These are phyloP conservation scores for Melipona beecheii DNA, from an alignment of 2,888 invertebrate genomes.

Conservation along the genomic window DNA sequence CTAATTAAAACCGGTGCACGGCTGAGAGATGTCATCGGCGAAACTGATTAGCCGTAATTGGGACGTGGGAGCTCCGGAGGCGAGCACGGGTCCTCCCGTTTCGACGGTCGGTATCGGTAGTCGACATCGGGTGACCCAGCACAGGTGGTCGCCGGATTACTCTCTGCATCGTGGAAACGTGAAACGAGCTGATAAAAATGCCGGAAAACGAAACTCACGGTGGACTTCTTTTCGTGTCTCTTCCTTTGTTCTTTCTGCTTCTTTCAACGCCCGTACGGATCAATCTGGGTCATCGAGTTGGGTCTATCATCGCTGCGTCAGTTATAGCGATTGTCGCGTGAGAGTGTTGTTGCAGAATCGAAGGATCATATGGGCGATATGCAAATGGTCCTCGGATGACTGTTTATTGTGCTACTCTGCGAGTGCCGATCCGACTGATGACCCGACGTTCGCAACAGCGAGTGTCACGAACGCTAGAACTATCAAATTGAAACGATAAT, in stretches of 20 bases:
- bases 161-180: constrained; percentile 29
- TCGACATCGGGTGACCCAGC: constrained; percentile 57
- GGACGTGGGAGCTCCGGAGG: constrained; percentile 43
- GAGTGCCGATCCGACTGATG: no score
- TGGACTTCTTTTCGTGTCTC: neutral
- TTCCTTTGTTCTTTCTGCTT: neutral
- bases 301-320: no score
- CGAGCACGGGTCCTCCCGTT: constrained; percentile 38
- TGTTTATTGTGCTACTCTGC: no score
- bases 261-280: neutral
- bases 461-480: no score
- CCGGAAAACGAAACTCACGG: constrained; percentile 39
- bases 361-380: no score
- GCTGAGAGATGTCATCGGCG: constrained; percentile 76
- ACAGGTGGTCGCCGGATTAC: constrained; percentile 61
- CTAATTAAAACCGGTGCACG: constrained; percentile 74
- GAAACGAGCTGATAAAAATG: constrained; percentile 33
- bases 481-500: no score
- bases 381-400: no score
- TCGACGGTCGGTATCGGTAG: constrained; percentile 67
- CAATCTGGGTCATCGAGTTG: neutral
- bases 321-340: no score
- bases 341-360: no score
- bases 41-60: constrained; percentile 75
- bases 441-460: no score